Percentiles rank a stretch among this genome's conserved stretches.
phyloP scores from a whole-genome alignment of 2,113 vertebrate species.

The Ammodytes dubius region DNA sequence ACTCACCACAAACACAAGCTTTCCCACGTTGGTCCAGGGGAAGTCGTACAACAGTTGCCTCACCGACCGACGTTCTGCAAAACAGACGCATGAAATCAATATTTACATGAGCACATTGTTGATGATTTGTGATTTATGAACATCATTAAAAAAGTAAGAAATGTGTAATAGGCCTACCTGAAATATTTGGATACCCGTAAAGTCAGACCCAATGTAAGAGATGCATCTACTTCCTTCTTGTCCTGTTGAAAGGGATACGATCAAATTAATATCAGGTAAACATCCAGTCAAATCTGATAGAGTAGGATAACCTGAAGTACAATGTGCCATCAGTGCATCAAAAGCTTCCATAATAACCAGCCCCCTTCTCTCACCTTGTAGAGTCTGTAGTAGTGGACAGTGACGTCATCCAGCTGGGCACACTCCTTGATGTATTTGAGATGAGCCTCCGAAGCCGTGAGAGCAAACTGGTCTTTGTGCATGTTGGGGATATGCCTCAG shows the following conservation, averaged over 20 bases:
- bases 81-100: constrained; percentile 9
- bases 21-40: constrained; percentile 98
- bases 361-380: constrained; percentile 89
- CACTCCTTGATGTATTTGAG: constrained; percentile 98
- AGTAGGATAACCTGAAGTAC: background rate
- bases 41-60: constrained; percentile 96
- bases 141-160: background rate
- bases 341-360: background rate
- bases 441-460: constrained; percentile 94
- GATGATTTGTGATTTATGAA: no score
- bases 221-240: constrained; percentile 96
- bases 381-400: constrained; percentile 96
- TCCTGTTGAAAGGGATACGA: constrained; percentile 83
- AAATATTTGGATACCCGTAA: constrained; percentile 98
- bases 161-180: constrained; percentile 84
- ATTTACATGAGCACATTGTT: background rate
- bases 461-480: constrained; percentile 99
- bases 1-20: constrained; percentile 98
- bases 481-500: constrained; percentile 97
- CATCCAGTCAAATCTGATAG: background rate
- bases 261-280: background rate
- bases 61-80: constrained; percentile 91
- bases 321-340: background rate
- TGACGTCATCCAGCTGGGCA: constrained; percentile 94
- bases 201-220: constrained; percentile 93